These are phyloP conservation scores for Andrena flavipes DNA, from an alignment of 2,888 invertebrate genomes.

Conservation along the genomic window DNA sequence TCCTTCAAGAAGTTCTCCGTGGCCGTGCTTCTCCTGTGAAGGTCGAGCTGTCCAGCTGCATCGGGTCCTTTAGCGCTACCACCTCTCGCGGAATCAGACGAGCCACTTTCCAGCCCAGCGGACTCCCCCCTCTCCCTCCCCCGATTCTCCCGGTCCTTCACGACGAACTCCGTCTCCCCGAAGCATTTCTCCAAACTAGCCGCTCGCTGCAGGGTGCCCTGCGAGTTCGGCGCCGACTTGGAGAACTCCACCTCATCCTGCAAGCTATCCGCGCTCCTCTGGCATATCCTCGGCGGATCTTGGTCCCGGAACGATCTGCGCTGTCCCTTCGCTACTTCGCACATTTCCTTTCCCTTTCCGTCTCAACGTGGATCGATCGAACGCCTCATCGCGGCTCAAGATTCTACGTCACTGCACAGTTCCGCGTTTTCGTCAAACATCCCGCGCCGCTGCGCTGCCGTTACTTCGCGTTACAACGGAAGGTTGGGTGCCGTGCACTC, in stretches of 20 bases:
- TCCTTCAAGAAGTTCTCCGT: slow-evolving; percentile 72
- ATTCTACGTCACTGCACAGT: not conserved
- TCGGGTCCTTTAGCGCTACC: slow-evolving; percentile 24
- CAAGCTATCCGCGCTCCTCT: slow-evolving; percentile 70
- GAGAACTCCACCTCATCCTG: slow-evolving; percentile 72
- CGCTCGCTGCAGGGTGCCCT: slow-evolving; percentile 72
- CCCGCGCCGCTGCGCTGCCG: not conserved
- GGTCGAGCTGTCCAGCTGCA: slow-evolving; percentile 14
- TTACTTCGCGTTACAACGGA: not conserved
- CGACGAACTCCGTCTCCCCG: slow-evolving; percentile 77
- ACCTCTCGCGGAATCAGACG: slow-evolving; percentile 67
- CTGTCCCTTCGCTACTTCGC: slow-evolving; percentile 78
- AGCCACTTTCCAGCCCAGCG: slow-evolving; percentile 46
- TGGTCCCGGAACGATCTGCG: slow-evolving; percentile 80
- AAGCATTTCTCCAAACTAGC: slow-evolving; percentile 78
- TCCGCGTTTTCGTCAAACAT: slow-evolving; percentile 1
- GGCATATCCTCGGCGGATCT: slow-evolving; percentile 80
- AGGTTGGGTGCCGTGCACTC: not conserved
- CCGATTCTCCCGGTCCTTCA: slow-evolving; percentile 64
- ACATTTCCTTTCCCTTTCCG: slow-evolving; percentile 61
- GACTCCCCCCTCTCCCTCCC: slow-evolving; percentile 65
- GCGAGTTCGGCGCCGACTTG: slow-evolving; percentile 75
- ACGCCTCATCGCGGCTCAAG: not conserved
- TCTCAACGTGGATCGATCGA: slow-evolving; percentile 2
- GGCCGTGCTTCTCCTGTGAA: slow-evolving; percentile 61